Conservation (phyloP, 2,797 vertebrate species). For the Microctenopoma lineatum region DNA sequence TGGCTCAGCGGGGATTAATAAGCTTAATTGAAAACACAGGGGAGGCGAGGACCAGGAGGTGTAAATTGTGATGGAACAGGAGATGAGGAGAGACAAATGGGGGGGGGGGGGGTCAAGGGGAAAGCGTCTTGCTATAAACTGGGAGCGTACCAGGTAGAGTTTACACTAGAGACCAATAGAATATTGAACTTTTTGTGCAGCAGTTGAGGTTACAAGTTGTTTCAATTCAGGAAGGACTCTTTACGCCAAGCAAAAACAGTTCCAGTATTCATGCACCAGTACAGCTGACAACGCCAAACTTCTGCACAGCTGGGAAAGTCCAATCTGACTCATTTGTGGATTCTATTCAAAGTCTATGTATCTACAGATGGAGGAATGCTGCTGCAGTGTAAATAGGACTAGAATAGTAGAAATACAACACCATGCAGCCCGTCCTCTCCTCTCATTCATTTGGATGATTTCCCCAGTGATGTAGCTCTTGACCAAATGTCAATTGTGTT, state of each 20-base stretch:
- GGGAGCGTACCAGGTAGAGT: constrained; percentile 43
- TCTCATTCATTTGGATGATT: constrained; percentile 14
- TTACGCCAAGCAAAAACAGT: constrained; percentile 52
- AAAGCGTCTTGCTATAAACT: constrained; percentile 44
- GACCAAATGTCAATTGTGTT: not conserved
- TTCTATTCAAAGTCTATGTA: constrained; percentile 64
- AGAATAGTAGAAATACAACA: constrained; percentile 44
- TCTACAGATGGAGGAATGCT: constrained; percentile 63
- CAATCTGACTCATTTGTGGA: constrained; percentile 76
- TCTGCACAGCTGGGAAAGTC: constrained; percentile 77
- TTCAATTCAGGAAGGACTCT: constrained; percentile 60
- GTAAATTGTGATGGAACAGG: constrained; percentile 61
- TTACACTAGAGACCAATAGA: constrained; percentile 50
- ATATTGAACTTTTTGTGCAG: constrained; percentile 59
- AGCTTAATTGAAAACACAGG: constrained; percentile 61
- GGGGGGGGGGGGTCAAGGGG: constrained; percentile 50
- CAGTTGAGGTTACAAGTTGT: constrained; percentile 58
- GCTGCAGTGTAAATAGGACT: constrained; percentile 55
- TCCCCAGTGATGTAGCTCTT: constrained; percentile 28
- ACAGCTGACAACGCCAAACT: constrained; percentile 66
- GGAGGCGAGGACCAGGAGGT: constrained; percentile 52
- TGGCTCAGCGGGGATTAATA: constrained; percentile 50
- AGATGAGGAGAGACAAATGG: constrained; percentile 54
- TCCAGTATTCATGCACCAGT: constrained; percentile 69
- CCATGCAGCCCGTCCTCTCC: constrained; percentile 12